Base-by-base conservation (phyloP, 64 coral and sea anemone species). In the Montipora sp. region DNA sequence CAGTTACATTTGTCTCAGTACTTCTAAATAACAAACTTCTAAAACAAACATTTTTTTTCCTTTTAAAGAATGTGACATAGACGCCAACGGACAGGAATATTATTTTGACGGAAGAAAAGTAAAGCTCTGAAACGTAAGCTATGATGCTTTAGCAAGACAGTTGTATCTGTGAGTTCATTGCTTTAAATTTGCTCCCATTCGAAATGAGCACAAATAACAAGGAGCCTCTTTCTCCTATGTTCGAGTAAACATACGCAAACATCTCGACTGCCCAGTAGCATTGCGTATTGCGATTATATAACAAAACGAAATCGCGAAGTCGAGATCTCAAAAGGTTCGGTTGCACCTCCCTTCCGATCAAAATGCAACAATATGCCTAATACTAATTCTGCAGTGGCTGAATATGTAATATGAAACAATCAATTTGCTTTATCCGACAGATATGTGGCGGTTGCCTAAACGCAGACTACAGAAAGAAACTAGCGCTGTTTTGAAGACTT, bases 41-140 rank as follows among this genome's bases (percentile, higher is more conserved):
- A 36, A 36, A 36, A 47, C n/a, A 13, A 53, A 15, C 5, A 47
- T 15, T 2, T 44, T 16, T 9, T 67, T 83, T 44, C 22, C 27
- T 21, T 15, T 49, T 48, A 8, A 48, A 85, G 82, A 85, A 85
- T 85, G 51, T 19, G 8, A 50, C 45, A n/a, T 85, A 5, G 82
- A 85, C 36, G 80, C 80, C 27, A 46, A 67, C 58, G 65, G 82
- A 10, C 18, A 48, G n/a, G 1, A 5, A 2, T 85, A 10, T 71
- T 0, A 85, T 11, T 85, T 72, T 71, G 82, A 85, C 0, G 82
- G 82, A 20, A 51, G 63, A 22, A 85, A 49, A 50, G 82, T 85
- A 5, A 48, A 85, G 45, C 61, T 85, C 0, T 85, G 60, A 72
- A 50, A 51, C 0, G 82, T 85, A 85, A 71, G 82, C 15, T 3